phyloP scores from a whole-genome alignment of 2,113 vertebrate species.

The Diadophis punctatus region DNA sequence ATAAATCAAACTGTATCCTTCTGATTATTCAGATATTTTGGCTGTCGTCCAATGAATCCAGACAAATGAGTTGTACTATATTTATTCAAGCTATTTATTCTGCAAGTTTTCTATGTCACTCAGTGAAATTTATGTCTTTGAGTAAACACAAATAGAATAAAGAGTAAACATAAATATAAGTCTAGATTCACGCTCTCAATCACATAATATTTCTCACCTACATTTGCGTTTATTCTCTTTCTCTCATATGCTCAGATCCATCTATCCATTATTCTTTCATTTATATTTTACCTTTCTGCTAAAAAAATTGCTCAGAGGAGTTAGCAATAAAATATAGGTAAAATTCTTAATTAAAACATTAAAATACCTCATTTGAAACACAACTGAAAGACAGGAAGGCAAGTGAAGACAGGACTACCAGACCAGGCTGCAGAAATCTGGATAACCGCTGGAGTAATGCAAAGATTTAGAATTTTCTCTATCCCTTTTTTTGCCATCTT shows the following conservation, averaged over 20 bases:
- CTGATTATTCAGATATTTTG: constrained; percentile 16
- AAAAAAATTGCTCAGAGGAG: not conserved
- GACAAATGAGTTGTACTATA: constrained; percentile 15
- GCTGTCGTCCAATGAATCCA: constrained; percentile 8
- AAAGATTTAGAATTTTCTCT: not conserved
- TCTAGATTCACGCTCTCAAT: not conserved
- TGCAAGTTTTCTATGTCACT: not conserved
- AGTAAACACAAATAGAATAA: not conserved
- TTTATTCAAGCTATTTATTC: not conserved
- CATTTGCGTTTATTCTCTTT: not conserved
- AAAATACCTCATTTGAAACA: not conserved
- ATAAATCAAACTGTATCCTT: constrained; percentile 14
- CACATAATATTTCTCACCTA: not conserved
- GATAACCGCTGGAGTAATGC: not conserved
- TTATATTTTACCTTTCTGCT: not conserved
- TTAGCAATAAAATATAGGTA: not conserved
- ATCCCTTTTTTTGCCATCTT: not conserved
- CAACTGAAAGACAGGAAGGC: not conserved
- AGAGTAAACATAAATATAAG: not conserved
- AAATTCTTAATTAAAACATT: not conserved
- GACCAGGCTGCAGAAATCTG: not conserved
- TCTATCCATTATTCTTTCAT: not conserved
- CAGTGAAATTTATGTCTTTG: not conserved
- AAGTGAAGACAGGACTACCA: not conserved
- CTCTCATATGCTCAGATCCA: not conserved